Base-by-base conservation (phyloP, 1,140 invertebrate species). In the Drosophila nigromelanica region DNA sequence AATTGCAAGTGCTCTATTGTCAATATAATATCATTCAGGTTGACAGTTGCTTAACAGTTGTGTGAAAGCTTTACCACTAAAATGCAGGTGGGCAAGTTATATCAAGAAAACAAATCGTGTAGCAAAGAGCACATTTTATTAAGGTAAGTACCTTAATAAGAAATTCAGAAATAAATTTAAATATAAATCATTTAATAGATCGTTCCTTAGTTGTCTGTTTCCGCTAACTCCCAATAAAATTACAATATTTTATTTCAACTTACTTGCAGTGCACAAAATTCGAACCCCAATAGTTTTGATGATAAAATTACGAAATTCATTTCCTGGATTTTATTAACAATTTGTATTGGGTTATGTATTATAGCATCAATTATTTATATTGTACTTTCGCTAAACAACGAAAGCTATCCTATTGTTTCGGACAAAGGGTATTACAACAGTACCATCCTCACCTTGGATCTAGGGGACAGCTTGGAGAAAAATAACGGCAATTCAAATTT, bases 311-410 rank as follows among this genome's bases (percentile, higher is more conserved):
- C 64, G 3, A 73, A 69, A 61, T 42, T 75, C 6, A 39, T 73
- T 21, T 64, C 76, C 35, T 78, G 80, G 66, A 43, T 81, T 24
- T 30, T 85, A 1, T n/a, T 85, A 10, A 72, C 55, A 3, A 4
- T 73, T 7, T 78, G 78, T 3, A 18, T 52, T 7, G 59, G 67
- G 0, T n/a, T 81, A 14, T 85, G 70, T 30, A 69, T 81, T 54
- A 52, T 74, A 11, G 43, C 43, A 4, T 18, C 47, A 7, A 47
- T 60, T 21, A 42, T 73, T 6, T 78, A 72, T 63, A 37, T 76
- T 12, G 48, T 58, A 5, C 18, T 79, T 35, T 39, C 39, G 11
- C 2, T 48, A 5, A 68, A 50, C 14, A 12, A 15, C 5, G 2
- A 21, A 4, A 21, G 14, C 0, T 18, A 4, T 40, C 18, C 5